These are phyloP conservation scores for Sporophila hypoxantha DNA, from an alignment of 2,113 vertebrate species.

Conservation along the genomic window DNA sequence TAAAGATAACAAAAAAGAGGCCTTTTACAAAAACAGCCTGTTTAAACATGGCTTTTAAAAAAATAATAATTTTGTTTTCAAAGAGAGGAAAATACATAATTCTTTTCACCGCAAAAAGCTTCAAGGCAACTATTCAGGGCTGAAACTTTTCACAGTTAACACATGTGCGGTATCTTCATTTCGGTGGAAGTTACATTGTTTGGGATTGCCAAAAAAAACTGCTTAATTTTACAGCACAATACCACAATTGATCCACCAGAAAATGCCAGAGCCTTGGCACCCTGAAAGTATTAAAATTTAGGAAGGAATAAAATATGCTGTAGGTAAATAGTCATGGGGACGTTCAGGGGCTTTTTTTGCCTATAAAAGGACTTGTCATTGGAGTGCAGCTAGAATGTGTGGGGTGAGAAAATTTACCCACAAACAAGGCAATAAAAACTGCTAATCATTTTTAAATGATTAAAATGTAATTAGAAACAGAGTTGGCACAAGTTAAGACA, in stretches of 20 bases:
- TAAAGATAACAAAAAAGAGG: constrained; percentile 52
- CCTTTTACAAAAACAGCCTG: constrained; percentile 45
- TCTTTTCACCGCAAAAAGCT: constrained; percentile 48
- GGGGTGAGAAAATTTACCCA: constrained; percentile 60
- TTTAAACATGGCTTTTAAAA: constrained; percentile 24
- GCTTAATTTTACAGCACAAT: constrained; percentile 56
- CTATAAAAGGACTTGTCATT: constrained; percentile 56
- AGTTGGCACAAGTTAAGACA: constrained; percentile 63
- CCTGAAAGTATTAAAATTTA: constrained; percentile 38
- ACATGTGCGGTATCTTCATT: constrained; percentile 51
- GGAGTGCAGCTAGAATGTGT: constrained; percentile 49
- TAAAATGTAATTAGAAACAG: constrained; percentile 62
- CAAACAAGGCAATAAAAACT: constrained; percentile 62
- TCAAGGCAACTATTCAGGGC: constrained; percentile 53
- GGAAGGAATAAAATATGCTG: constrained; percentile 52
- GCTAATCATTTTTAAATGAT: constrained; percentile 65
- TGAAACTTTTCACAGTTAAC: constrained; percentile 51
- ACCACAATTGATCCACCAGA: constrained; percentile 49
- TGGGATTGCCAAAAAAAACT: constrained; percentile 49
- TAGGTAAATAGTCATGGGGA: constrained; percentile 48
- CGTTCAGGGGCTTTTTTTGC: background rate
- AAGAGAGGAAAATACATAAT: constrained; percentile 61
- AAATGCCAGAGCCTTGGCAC: constrained; percentile 39
- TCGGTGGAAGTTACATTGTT: constrained; percentile 53
- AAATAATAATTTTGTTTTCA: constrained; percentile 21